Base-by-base conservation (phyloP, 2,888 invertebrate genomes). In the Sinelater perroti region DNA sequence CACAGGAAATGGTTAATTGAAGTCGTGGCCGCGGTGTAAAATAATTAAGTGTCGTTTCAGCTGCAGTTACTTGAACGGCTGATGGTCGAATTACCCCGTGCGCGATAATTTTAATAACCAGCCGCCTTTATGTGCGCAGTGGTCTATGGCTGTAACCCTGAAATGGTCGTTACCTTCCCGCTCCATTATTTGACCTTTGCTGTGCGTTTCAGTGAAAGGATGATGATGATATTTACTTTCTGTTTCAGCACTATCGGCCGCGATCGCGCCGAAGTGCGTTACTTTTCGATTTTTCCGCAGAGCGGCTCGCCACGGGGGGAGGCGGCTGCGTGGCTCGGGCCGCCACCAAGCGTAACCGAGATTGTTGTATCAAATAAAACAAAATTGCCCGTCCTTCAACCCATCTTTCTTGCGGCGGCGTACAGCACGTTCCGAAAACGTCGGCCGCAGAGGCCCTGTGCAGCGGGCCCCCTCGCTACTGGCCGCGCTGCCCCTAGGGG, bases 81-180 rank as follows among this genome's bases (percentile, higher is more conserved):
- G 42, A 20, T 40, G 33, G 10, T 26, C 24, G 14, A 51, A 40
- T 35, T 53, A 38, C 40, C 54, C 35, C 40, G 10, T 45, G 45
- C 46, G 31, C 28, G 49, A 56, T 56, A 51, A 56, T 51, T 56
- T 51, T 51, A 56, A 55, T 38, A 55, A 55, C 30, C 21, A 42
- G n/a, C 28, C 51, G 51, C 10, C 45, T 53, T 52, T 52, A 51
- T 51, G 52, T 42, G 53, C 38, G 38, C 44, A 46, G 52, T 57
- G 52, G 52, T 53, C 52, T 59, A 54, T 60, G 50, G 46, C 40
- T 56, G 35, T 73, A 73, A 73, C 74, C 74, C 72, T 73, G 73
- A 74, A 68, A 72, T 73, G 74, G 74, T 73, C 74, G 71, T 74
- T 74, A 72, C 74, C 74, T 72, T 72, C 72, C 70, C 70, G 70